Evolutionary conservation across 2,113 vertebrate genomes (phyloP).

Genomic region (Cheilinus undulatus): DNA sequence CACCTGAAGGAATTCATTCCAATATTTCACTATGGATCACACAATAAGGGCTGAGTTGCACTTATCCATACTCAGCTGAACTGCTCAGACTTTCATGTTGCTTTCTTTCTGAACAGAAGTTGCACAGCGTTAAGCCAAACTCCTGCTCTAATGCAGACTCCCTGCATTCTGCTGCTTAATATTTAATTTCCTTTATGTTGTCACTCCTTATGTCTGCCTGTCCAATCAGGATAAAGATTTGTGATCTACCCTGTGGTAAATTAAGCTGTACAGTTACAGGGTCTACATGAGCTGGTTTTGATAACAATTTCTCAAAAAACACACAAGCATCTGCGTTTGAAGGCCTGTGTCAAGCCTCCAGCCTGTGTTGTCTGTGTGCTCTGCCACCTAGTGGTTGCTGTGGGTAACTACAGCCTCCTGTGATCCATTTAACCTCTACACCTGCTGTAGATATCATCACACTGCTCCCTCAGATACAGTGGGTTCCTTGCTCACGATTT

Average conservation of each 20-base stretch:
- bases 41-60: background rate
- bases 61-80: slow-evolving; percentile 12
- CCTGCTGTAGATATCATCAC: slow-evolving; percentile 19
- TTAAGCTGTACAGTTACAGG: slow-evolving; percentile 32
- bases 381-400: slow-evolving; percentile 80
- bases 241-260: slow-evolving; percentile 49
- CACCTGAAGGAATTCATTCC: slow-evolving; percentile 28
- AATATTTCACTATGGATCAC: too few relatives aligned
- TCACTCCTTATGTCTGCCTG: slow-evolving; percentile 20
- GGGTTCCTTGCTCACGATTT: background rate
- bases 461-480: background rate
- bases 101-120: background rate
- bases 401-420: background rate
- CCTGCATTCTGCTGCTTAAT: slow-evolving; percentile 17
- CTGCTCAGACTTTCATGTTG: slow-evolving; percentile 14
- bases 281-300: slow-evolving; percentile 54
- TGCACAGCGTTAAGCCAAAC: slow-evolving; percentile 3
- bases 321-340: slow-evolving; percentile 33
- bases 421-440: slow-evolving; percentile 50
- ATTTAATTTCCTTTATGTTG: slow-evolving; percentile 38
- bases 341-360: slow-evolving; percentile 15
- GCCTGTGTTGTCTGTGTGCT: slow-evolving; percentile 55
- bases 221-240: slow-evolving; percentile 46
- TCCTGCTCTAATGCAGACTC: background rate
- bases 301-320: slow-evolving; percentile 35